phyloP scores from a whole-genome alignment of 2,888 invertebrate genomes.

The Leptarthrus brevirostris region DNA sequence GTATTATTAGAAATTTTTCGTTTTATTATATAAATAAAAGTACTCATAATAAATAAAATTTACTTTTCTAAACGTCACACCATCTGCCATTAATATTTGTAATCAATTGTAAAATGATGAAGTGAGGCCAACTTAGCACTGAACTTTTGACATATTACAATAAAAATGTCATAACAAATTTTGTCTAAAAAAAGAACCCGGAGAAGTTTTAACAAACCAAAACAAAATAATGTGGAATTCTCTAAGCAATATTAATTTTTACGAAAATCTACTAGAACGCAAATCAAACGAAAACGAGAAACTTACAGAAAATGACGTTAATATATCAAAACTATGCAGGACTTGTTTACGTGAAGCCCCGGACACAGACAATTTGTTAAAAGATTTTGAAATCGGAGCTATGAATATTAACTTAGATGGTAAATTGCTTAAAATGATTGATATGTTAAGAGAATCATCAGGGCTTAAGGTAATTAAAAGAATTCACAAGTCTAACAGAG shows the following conservation, averaged over 20 bases:
- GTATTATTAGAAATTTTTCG: too few relatives aligned
- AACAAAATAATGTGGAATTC: constrained; percentile 42
- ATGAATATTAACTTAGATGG: constrained; percentile 49
- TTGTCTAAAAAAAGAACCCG: too few relatives aligned
- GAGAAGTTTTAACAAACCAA: constrained; percentile 2
- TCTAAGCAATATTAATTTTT: constrained; percentile 48
- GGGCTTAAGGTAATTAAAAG: constrained; percentile 36
- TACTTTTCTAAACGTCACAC: too few relatives aligned
- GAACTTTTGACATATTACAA: too few relatives aligned
- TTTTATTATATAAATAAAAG: too few relatives aligned
- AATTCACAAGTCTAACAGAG: neutral
- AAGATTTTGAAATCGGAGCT: constrained; percentile 51
- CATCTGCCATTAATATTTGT: too few relatives aligned
- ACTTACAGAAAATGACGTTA: constrained; percentile 11
- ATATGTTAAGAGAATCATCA: constrained; percentile 47
- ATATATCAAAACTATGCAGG: constrained; percentile 47
- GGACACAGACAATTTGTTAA: constrained; percentile 43
- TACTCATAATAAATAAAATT: too few relatives aligned
- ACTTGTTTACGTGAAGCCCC: constrained; percentile 49
- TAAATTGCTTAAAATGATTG: constrained; percentile 44
- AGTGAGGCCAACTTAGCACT: too few relatives aligned
- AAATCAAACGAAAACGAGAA: neutral
- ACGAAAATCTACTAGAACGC: constrained; percentile 40
- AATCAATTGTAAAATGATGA: too few relatives aligned
- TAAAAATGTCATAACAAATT: constrained; percentile 9